phyloP scores from a whole-genome alignment of 1,140 invertebrate species.

The Megalopta genalis region DNA sequence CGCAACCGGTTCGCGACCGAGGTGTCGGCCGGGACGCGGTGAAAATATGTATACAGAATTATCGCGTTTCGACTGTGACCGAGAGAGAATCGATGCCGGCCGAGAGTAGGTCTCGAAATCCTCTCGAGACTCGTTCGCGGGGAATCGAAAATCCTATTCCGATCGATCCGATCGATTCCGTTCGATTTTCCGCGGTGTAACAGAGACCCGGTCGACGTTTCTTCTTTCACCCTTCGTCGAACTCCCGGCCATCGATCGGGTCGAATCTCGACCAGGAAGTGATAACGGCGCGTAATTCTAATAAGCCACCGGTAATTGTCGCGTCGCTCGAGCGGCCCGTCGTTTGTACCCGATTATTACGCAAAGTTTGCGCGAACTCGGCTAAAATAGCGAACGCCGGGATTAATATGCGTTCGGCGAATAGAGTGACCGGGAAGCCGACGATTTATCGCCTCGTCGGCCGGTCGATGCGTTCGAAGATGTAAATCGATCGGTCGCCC shows the following conservation, averaged over 20 bases:
- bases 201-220: not conserved
- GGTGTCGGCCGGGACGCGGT: not conserved
- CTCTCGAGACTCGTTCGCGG: not conserved
- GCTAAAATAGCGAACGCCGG: not conserved
- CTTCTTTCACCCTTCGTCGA: not conserved
- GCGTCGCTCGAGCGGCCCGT: not conserved
- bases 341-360: not conserved
- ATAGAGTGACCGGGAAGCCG: not conserved
- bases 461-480: not conserved
- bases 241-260: not conserved
- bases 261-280: not conserved
- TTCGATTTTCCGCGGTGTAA: not conserved
- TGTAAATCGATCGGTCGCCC: slow-evolving; percentile 9
- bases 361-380: not conserved
- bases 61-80: not conserved
- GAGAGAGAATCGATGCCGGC: slow-evolving; percentile 20
- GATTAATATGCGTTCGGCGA: slow-evolving; percentile 13
- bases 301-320: slow-evolving; percentile 1
- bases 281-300: slow-evolving; percentile 5
- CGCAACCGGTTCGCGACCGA: not conserved
- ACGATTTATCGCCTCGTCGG: not conserved
- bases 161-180: slow-evolving; percentile 19
- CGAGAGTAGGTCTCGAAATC: not conserved
- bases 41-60: slow-evolving; percentile 22
- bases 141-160: not conserved